phyloP scores from a whole-genome alignment of 2,888 invertebrate species.

The Papilio gigon region DNA sequence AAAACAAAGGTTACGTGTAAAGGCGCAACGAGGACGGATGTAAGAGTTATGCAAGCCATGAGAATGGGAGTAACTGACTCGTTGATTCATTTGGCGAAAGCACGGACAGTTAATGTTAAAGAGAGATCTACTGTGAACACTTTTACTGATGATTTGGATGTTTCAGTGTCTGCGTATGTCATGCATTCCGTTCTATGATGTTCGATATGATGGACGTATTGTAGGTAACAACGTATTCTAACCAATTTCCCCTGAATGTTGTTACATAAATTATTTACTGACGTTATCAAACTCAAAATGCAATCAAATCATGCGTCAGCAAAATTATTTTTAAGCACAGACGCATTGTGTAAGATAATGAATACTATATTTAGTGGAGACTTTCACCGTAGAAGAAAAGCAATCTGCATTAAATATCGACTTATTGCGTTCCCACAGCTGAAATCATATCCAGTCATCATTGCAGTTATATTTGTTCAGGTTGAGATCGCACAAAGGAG shows the following conservation, averaged over 20 bases:
- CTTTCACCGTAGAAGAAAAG: not conserved
- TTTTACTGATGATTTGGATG: conserved; percentile 22
- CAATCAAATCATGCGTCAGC: not conserved
- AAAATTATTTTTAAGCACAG: not conserved
- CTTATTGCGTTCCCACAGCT: not conserved
- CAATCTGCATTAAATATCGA: conserved; percentile 8
- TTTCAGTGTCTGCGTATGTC: conserved; percentile 10
- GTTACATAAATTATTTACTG: not conserved
- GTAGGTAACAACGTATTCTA: not conserved
- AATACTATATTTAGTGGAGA: not conserved
- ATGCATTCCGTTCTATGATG: conserved; percentile 9
- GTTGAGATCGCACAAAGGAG: conserved; percentile 11
- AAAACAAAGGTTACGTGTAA: conserved; percentile 36
- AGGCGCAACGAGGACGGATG: conserved; percentile 24
- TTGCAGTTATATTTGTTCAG: conserved; percentile 36
- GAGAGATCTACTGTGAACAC: conserved; percentile 16
- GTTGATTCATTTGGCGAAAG: conserved; percentile 24
- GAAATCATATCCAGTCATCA: conserved; percentile 7
- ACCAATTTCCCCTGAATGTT: not conserved
- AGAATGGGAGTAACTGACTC: conserved; percentile 12
- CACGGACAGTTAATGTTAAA: conserved; percentile 21
- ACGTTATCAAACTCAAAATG: not conserved
- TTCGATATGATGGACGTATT: conserved; percentile 1
- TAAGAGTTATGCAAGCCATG: conserved; percentile 24
- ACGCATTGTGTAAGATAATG: not conserved